Conservation (phyloP, 2,888 invertebrate species). For the Parapristionchus giblindavisi region DNA sequence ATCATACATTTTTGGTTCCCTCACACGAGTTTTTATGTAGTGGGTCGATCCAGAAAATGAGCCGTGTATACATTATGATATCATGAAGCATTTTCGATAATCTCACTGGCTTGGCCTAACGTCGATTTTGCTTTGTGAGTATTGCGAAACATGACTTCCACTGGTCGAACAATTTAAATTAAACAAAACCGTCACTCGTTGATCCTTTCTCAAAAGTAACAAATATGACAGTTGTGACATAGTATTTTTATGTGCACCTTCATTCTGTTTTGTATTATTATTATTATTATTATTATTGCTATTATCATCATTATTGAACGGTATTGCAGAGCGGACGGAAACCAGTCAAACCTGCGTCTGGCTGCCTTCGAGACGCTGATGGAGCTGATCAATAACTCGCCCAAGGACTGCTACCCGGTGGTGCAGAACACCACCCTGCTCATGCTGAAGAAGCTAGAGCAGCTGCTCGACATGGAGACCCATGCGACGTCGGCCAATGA, state of each 20-base stretch:
- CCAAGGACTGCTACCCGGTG: conserved; percentile 86
- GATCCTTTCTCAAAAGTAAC: too few species aligned
- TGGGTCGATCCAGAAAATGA: too few species aligned
- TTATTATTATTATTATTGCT: too few species aligned
- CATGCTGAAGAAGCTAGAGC: conserved; percentile 89
- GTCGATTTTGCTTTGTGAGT: not conserved
- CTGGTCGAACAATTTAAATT: not conserved
- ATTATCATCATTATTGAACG: too few species aligned
- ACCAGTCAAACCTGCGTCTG: conserved; percentile 87
- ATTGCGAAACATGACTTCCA: not conserved
- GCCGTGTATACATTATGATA: too few species aligned
- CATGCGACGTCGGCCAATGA: conserved; percentile 80
- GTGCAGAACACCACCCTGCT: conserved; percentile 96
- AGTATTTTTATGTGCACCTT: too few species aligned
- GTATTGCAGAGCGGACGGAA: conserved; percentile 82
- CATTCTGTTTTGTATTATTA: too few species aligned
- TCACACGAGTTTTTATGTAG: too few species aligned
- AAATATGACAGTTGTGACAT: too few species aligned
- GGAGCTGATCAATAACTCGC: conserved; percentile 99
- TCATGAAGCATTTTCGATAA: not conserved
- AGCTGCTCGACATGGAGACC: conserved; percentile 90
- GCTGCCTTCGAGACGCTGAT: conserved; percentile 98
- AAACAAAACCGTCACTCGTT: too few species aligned
- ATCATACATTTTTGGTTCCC: too few species aligned
- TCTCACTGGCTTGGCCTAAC: not conserved